phyloP scores from a whole-genome alignment of 2,888 invertebrate species.

The Drosophila phalerata region DNA sequence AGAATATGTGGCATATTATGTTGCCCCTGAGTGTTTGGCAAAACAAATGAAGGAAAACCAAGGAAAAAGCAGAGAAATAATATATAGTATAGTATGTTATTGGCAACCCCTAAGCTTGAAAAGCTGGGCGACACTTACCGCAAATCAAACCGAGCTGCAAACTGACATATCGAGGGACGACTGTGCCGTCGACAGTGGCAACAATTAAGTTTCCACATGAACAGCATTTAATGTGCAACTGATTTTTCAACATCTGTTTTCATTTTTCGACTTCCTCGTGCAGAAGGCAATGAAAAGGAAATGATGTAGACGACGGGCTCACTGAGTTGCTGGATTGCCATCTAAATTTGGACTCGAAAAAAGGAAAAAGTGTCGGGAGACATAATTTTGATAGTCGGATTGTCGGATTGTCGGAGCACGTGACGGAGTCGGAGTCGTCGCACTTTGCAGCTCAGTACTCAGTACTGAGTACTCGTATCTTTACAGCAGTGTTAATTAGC shows the following conservation, averaged over 20 bases:
- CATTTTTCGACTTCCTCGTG: conserved; percentile 76
- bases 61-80: conserved; percentile 15
- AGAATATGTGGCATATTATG: conserved; percentile 20
- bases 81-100: conserved; percentile 12
- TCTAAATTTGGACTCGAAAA: conserved; percentile 71
- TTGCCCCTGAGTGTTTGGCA: conserved; percentile 20
- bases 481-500: conserved; percentile 81
- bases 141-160: conserved; percentile 50
- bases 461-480: conserved; percentile 29
- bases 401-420: conserved; percentile 54
- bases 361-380: conserved; percentile 72
- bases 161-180: conserved; percentile 64
- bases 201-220: conserved; percentile 84
- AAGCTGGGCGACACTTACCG: conserved; percentile 51
- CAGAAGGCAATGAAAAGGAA: conserved; percentile 71
- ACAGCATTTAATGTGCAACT: conserved; percentile 83
- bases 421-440: conserved; percentile 42
- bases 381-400: conserved; percentile 63
- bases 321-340: conserved; percentile 12
- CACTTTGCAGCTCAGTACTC: conserved; percentile 30
- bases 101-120: conserved; percentile 47
- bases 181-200: conserved; percentile 63
- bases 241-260: conserved; percentile 84
- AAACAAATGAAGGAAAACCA: conserved; percentile 34
- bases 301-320: conserved; percentile 66